Conservation (phyloP, 1,140 invertebrate species). For the Drosophila willistoni region DNA sequence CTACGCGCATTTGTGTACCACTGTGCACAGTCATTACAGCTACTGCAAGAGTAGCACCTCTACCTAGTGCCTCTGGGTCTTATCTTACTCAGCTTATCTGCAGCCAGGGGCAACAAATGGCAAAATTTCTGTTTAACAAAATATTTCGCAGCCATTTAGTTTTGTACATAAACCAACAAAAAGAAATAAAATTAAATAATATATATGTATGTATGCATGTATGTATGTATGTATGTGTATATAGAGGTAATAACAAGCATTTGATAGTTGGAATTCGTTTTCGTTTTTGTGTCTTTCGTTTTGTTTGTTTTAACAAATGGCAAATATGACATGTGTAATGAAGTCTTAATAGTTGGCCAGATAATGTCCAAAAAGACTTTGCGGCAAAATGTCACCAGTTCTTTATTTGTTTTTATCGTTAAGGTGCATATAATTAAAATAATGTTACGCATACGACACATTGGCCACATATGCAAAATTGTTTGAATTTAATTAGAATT, state of each 20-base stretch:
- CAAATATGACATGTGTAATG: constrained; percentile 81
- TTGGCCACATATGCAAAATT: constrained; percentile 35
- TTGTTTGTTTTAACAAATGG: constrained; percentile 43
- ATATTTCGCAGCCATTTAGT: constrained; percentile 64
- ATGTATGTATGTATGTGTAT: constrained; percentile 25
- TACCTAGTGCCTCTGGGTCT: constrained; percentile 26
- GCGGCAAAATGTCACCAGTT: constrained; percentile 63
- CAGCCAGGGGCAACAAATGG: constrained; percentile 47
- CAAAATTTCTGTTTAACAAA: constrained; percentile 77
- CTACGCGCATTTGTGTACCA: not conserved
- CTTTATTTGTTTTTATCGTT: constrained; percentile 44
- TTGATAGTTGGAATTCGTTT: constrained; percentile 54
- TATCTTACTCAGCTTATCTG: constrained; percentile 70
- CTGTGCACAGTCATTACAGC: constrained; percentile 46
- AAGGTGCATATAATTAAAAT: constrained; percentile 70
- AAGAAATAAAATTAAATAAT: constrained; percentile 29
- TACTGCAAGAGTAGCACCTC: constrained; percentile 8
- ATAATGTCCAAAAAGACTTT: constrained; percentile 56
- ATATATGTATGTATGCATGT: constrained; percentile 13
- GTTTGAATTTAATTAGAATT: constrained; percentile 3
- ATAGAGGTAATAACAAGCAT: constrained; percentile 63
- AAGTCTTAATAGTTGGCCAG: constrained; percentile 73
- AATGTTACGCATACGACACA: constrained; percentile 73
- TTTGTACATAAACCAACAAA: constrained; percentile 27
- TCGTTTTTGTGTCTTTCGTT: not conserved